Conservation (phyloP, 1,140 invertebrate genomes). For the Cephus cinctus region DNA sequence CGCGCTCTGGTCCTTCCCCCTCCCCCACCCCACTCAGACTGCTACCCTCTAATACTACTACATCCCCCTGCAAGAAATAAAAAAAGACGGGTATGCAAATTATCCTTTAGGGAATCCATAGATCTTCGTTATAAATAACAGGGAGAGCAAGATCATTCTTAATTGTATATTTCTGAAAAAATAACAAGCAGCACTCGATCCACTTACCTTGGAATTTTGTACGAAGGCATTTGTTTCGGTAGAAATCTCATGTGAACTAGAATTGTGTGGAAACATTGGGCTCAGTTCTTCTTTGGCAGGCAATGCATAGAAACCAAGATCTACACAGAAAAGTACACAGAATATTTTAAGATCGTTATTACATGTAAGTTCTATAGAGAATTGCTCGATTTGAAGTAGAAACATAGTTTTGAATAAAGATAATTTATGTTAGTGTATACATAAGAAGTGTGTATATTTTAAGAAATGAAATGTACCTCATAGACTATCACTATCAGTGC, state of each 20-base stretch:
- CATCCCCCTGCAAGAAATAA: constrained; percentile 50
- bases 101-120: too few species aligned
- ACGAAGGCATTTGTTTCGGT: constrained; percentile 63
- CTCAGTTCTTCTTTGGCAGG: constrained; percentile 65
- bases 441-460: too few species aligned
- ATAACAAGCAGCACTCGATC: constrained; percentile 9
- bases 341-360: too few species aligned
- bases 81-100: too few species aligned
- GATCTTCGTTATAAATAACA: too few species aligned
- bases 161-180: too few species aligned
- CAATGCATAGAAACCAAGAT: constrained; percentile 63
- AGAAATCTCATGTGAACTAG: constrained; percentile 65
- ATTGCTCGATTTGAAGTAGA: too few species aligned
- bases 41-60: constrained; percentile 58
- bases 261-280: constrained; percentile 64
- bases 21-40: constrained; percentile 56
- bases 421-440: too few species aligned
- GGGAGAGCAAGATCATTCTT: too few species aligned
- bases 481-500: constrained; percentile 56
- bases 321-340: constrained; percentile 32
- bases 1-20: constrained; percentile 54
- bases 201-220: constrained; percentile 59
- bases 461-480: constrained; percentile 41
- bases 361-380: too few species aligned
- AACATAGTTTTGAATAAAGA: too few species aligned